A percentile compares a stretch with the other conserved stretches of the same genome.
phyloP scores from a whole-genome alignment of 2,888 invertebrate genomes.

The Drosophila histrio region DNA sequence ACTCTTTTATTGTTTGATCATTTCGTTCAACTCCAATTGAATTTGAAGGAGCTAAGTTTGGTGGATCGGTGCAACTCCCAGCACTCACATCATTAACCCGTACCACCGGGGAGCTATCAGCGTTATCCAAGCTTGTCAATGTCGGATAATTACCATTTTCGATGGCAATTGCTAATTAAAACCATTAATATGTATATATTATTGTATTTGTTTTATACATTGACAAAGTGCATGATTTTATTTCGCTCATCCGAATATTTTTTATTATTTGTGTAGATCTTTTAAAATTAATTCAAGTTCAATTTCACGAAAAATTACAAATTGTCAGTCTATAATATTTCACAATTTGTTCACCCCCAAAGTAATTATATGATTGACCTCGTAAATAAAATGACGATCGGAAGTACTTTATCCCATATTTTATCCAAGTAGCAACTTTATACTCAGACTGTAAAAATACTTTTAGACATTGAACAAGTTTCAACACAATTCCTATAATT shows the following conservation, averaged over 20 bases:
- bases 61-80: conserved; percentile 27
- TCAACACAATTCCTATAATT: neutral
- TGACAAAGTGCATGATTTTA: no score
- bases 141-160: conserved; percentile 71
- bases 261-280: no score
- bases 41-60: conserved; percentile 18
- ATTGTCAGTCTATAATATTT: no score
- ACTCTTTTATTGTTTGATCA: conserved; percentile 24
- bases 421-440: no score
- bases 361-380: no score
- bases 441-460: neutral
- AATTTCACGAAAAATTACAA: no score
- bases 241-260: no score
- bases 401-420: no score
- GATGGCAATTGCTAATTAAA: conserved; percentile 67
- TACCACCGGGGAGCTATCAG: conserved; percentile 27
- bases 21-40: conserved; percentile 10
- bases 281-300: no score
- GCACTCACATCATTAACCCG: conserved; percentile 27
- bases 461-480: neutral
- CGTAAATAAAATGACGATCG: no score
- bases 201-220: neutral
- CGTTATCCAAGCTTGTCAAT: conserved; percentile 66
- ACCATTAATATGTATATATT: conserved; percentile 7
- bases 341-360: no score